These are phyloP conservation scores for Callosobruchus maculatus DNA, from an alignment of 2,888 invertebrate genomes.

Conservation along the genomic window DNA sequence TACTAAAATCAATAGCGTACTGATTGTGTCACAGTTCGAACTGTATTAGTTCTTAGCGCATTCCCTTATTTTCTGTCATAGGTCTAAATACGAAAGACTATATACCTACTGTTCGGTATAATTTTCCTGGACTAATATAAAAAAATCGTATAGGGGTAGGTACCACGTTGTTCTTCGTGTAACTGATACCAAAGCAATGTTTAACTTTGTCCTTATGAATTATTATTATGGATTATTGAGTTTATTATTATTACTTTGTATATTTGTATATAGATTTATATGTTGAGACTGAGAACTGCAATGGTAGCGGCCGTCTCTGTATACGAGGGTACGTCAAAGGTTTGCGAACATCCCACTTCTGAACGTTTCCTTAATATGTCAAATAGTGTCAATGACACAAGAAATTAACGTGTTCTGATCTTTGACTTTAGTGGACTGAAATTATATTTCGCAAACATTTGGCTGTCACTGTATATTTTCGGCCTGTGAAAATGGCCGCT, in stretches of 20 bases:
- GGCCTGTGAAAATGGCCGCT: neutral
- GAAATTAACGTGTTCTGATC: too few relatives aligned
- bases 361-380: too few relatives aligned
- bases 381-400: too few relatives aligned
- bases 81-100: neutral
- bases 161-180: conserved; percentile 45
- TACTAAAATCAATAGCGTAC: too few relatives aligned
- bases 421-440: neutral
- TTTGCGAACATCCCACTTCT: neutral
- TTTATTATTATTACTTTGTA: conserved; percentile 42
- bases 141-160: neutral
- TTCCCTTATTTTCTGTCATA: neutral
- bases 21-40: too few relatives aligned
- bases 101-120: neutral
- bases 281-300: conserved; percentile 47
- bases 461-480: neutral
- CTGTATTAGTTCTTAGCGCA: neutral
- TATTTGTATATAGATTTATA: conserved; percentile 48
- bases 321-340: conserved; percentile 2
- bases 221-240: conserved; percentile 46
- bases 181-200: conserved; percentile 54
- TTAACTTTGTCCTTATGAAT: conserved; percentile 42
- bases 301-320: neutral
- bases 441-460: neutral
- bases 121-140: neutral